Conservation (phyloP, 2,113 vertebrate genomes). For the Xyliphius kryptos region DNA sequence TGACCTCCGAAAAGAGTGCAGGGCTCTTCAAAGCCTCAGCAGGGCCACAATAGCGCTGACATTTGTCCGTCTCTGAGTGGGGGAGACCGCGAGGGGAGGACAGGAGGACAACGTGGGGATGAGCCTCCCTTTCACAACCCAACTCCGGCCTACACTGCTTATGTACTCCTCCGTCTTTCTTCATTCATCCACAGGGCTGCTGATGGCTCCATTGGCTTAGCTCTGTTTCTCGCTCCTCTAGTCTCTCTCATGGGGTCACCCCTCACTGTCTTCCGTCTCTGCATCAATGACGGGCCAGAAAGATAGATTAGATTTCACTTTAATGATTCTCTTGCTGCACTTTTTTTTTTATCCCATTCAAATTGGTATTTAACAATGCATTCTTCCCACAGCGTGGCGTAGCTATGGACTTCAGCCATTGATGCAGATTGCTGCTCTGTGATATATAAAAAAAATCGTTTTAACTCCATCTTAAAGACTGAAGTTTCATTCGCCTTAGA, state of each 20-base stretch:
- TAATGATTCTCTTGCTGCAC: slow-evolving; percentile 60
- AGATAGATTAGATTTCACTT: slow-evolving; percentile 63
- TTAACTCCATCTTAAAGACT: slow-evolving; percentile 43
- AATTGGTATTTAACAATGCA: slow-evolving; percentile 49
- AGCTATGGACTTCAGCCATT: slow-evolving; percentile 40
- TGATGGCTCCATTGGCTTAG: slow-evolving; percentile 78
- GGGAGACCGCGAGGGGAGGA: slow-evolving; percentile 65
- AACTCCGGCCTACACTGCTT: slow-evolving; percentile 68
- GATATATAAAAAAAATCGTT: slow-evolving; percentile 36
- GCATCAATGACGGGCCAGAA: slow-evolving; percentile 53
- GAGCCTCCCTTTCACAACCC: slow-evolving; percentile 62
- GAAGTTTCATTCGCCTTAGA: slow-evolving; percentile 45
- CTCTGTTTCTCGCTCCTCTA: slow-evolving; percentile 31
- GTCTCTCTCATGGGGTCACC: slow-evolving; percentile 43
- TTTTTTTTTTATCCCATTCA: slow-evolving; percentile 38
- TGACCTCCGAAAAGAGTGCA: slow-evolving; percentile 66
- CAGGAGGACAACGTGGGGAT: slow-evolving; percentile 64
- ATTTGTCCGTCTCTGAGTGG: slow-evolving; percentile 73
- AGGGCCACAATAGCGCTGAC: slow-evolving; percentile 72
- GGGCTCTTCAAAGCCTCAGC: slow-evolving; percentile 67
- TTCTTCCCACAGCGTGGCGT: slow-evolving; percentile 38
- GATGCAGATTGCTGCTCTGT: slow-evolving; percentile 39
- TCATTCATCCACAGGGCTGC: slow-evolving; percentile 64
- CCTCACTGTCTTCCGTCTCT: slow-evolving; percentile 54
- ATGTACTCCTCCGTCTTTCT: slow-evolving; percentile 64